Evolutionary conservation across 2,888 invertebrate genomes (phyloP), one percentile per base, ranked within the genome.

Genomic region (Atrina japonica): DNA sequence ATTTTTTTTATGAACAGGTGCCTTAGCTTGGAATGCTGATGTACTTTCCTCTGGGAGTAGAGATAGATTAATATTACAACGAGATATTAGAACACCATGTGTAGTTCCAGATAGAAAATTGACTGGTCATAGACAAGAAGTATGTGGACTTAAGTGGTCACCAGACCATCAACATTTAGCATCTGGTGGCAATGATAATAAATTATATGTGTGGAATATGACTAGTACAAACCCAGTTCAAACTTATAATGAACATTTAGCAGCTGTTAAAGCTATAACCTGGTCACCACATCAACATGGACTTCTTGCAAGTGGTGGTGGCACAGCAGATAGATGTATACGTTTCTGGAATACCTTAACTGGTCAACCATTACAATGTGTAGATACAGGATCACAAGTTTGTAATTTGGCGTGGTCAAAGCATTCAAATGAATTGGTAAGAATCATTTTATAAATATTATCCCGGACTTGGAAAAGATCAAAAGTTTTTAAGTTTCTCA

Each of bases 211-310:
- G 7, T 98, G 97, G 97, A 94, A 94, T 88, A 93, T 96, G 92
- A 86, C 83, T 25, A 86, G 82, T 73, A 72, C 81, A 25, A 81
- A 80, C 11, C 98, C 98, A 0, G 95, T 98, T 64, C 98, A 99
- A 91, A 97, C 97, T 2, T 98, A 99, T 91, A 96, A 96, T 0
- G 96, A 99, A 82, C 99, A 99, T 92, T 93, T 97, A 91, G 99
- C 99, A 0, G 99, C 90, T 1, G 90, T 90, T n/a, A 99, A 98
- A 91, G 99, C 99, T 0, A 97, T 99, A 81, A 98, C 99, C 25
- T 99, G 99, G 99, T 98, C 98, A 1, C 98, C 99, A 0, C 98
- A 99, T 92, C 98, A 98, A 91, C 98, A 98, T 91, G 98, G 98
- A 0, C 92, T 99, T 60, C 91, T 99, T 73, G 98, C 98, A 0